Evolutionary conservation across 2,888 invertebrate genomes (phyloP).

Genomic region (Dasysyrphus albostriatus): DNA sequence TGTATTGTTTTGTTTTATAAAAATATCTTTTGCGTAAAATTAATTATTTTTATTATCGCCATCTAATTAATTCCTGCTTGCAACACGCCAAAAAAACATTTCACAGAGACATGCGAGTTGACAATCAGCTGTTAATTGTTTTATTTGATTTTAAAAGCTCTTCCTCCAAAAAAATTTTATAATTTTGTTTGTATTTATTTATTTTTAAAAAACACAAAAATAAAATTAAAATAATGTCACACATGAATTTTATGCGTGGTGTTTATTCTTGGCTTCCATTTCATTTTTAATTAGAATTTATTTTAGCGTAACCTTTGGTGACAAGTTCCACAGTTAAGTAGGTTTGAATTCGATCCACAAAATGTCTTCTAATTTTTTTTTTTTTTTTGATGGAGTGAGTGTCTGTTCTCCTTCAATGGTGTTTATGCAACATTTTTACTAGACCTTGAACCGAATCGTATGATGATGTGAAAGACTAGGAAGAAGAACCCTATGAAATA

Average conservation of each 20-base stretch:
- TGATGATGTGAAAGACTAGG: constrained; percentile 8
- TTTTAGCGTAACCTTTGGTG: constrained; percentile 62
- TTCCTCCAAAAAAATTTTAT: background rate
- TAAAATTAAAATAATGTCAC: constrained; percentile 34
- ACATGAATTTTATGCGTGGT: constrained; percentile 41
- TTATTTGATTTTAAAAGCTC: constrained; percentile 59
- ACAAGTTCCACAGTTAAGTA: constrained; percentile 42
- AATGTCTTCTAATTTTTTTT: constrained; percentile 1
- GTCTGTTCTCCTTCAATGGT: background rate
- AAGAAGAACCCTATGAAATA: constrained; percentile 9
- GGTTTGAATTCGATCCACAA: constrained; percentile 39
- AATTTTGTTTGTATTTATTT: background rate
- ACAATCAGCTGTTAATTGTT: constrained; percentile 62
- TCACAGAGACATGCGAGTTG: constrained; percentile 21
- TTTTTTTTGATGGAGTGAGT: constrained; percentile 31
- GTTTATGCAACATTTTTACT: constrained; percentile 46
- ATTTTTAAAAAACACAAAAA: constrained; percentile 10
- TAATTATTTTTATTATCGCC: background rate
- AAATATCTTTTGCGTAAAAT: background rate
- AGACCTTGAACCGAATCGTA: constrained; percentile 65
- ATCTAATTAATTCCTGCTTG: background rate
- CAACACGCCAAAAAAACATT: background rate
- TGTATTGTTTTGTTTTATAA: background rate
- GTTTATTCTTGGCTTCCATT: constrained; percentile 42
- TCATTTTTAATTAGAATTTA: constrained; percentile 66